These are phyloP conservation scores for Manacus vitellinus DNA, from an alignment of 2,113 vertebrate species.

Conservation along the genomic window DNA sequence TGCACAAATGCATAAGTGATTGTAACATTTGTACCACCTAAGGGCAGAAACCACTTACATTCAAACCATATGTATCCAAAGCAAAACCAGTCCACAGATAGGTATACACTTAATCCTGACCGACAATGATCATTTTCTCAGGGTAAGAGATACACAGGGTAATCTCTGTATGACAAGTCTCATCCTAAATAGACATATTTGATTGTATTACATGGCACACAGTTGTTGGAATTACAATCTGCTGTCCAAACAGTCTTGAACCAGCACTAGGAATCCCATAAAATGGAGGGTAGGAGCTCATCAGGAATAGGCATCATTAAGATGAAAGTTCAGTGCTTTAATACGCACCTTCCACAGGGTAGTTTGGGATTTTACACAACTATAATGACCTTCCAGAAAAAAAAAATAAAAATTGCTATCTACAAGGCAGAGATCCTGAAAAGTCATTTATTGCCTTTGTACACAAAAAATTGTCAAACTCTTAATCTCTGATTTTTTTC, in stretches of 20 bases:
- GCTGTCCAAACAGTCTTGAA: constrained; percentile 23
- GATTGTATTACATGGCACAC: not conserved
- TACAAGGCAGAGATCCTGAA: not conserved
- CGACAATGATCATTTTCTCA: not conserved
- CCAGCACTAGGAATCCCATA: not conserved
- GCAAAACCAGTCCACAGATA: not conserved
- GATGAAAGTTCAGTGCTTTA: constrained; percentile 58
- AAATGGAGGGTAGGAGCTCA: constrained; percentile 24
- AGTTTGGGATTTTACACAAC: not conserved
- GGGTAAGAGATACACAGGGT: not conserved
- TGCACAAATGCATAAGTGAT: not conserved
- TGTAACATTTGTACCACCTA: not conserved
- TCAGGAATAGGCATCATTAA: constrained; percentile 39
- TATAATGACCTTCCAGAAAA: not conserved
- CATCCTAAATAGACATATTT: not conserved
- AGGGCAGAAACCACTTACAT: not conserved
- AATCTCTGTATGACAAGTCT: not conserved
- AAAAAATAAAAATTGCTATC: not conserved
- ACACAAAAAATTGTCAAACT: not conserved
- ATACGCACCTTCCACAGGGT: constrained; percentile 23
- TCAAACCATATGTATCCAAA: not conserved
- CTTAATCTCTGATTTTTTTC: not conserved
- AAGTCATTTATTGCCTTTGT: not conserved
- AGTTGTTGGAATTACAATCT: not conserved
- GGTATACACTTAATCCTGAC: not conserved